These are phyloP conservation scores for Pterostichus madidus DNA, from an alignment of 2,888 invertebrate genomes.

Conservation along the genomic window DNA sequence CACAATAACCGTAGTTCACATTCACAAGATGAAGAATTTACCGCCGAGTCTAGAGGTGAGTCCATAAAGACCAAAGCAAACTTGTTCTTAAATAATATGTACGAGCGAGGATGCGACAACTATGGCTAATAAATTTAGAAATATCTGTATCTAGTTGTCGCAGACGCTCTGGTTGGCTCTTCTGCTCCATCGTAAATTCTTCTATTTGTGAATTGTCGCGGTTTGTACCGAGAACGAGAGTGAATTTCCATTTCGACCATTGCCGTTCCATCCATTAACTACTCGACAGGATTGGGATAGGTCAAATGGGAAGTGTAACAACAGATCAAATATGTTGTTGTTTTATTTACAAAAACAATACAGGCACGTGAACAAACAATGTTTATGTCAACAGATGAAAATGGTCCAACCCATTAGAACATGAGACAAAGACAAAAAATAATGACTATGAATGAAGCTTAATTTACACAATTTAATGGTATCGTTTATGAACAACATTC, in stretches of 20 bases:
- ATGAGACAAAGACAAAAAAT: too few species aligned
- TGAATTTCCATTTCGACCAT: neutral
- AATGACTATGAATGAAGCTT: too few species aligned
- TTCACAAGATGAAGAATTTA: constrained; percentile 7
- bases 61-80: constrained; percentile 18
- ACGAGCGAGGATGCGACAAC: neutral
- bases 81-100: constrained; percentile 18
- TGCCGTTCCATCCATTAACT: too few species aligned
- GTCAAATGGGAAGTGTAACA: too few species aligned
- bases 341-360: too few species aligned
- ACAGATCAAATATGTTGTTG: too few species aligned
- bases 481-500: too few species aligned
- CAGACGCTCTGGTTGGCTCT: neutral
- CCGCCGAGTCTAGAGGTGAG: constrained; percentile 5
- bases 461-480: too few species aligned
- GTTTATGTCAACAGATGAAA: too few species aligned
- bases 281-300: too few species aligned
- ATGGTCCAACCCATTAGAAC: too few species aligned
- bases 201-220: neutral
- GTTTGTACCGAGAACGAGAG: neutral
- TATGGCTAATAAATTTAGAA: neutral
- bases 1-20: constrained; percentile 16
- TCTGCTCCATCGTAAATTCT: neutral
- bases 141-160: neutral
- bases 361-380: too few species aligned